Conservation (phyloP, 2,888 invertebrate species). For the Meandrusa payeni region DNA sequence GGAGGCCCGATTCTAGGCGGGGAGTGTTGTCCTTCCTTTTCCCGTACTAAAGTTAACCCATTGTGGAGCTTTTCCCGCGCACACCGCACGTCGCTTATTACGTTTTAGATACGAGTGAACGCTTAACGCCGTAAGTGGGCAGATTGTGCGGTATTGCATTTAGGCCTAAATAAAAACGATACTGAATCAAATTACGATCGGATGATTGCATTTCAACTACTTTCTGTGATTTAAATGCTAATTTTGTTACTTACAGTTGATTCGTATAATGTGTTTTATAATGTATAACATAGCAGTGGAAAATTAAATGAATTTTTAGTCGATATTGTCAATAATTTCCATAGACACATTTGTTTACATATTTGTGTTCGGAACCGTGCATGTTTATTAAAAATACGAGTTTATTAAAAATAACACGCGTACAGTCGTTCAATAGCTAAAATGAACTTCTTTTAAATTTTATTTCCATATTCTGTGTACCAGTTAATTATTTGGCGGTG, state of each 20-base stretch:
- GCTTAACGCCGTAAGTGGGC: slow-evolving; percentile 76
- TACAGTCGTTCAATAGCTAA: too few relatives aligned
- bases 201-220: slow-evolving; percentile 33
- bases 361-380: too few relatives aligned
- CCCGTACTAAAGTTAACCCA: slow-evolving; percentile 58
- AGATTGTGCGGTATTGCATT: slow-evolving; percentile 74
- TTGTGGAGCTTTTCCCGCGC: slow-evolving; percentile 65
- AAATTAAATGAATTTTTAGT: too few relatives aligned
- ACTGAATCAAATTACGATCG: slow-evolving; percentile 47
- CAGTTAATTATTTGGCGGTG: too few relatives aligned
- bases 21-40: slow-evolving; percentile 66
- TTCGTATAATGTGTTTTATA: slow-evolving; percentile 1
- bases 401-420: too few relatives aligned
- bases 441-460: too few relatives aligned
- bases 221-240: slow-evolving; percentile 23
- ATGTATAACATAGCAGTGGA: too few relatives aligned
- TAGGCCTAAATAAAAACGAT: slow-evolving; percentile 73
- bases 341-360: too few relatives aligned
- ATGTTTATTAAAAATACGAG: too few relatives aligned
- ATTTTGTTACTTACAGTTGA: slow-evolving; percentile 15
- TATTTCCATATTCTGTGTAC: too few relatives aligned
- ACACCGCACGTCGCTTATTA: slow-evolving; percentile 43
- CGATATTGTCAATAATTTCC: too few relatives aligned
- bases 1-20: slow-evolving; percentile 52
- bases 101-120: slow-evolving; percentile 44